Percentiles rank a stretch among this genome's conserved stretches.
These are phyloP conservation scores for Gallinago nigripennis DNA, from an alignment of 2,797 vertebrate genomes.

Conservation along the genomic window DNA sequence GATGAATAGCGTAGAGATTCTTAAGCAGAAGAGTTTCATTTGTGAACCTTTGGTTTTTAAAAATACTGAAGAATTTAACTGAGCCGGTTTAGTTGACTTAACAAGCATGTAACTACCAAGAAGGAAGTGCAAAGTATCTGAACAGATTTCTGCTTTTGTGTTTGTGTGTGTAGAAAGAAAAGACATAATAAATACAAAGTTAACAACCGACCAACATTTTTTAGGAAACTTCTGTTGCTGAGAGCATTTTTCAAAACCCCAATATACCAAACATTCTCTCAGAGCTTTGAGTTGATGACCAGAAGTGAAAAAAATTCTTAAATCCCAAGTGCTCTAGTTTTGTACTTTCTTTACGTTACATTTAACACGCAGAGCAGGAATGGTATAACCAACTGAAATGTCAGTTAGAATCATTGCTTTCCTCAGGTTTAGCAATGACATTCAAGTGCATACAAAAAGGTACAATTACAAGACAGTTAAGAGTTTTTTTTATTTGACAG, in stretches of 20 bases:
- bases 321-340: background rate
- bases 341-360: background rate
- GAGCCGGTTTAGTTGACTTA: background rate
- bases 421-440: background rate
- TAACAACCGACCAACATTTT: background rate
- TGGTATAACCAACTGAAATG: background rate
- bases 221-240: background rate
- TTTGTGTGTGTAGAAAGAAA: background rate
- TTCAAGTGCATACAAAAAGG: background rate
- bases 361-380: background rate
- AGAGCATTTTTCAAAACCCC: background rate
- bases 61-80: background rate
- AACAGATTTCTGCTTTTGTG: background rate
- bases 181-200: background rate
- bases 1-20: background rate
- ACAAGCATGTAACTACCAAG: background rate
- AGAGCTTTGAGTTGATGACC: background rate
- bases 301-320: background rate
- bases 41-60: no score
- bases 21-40: background rate
- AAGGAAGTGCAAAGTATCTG: background rate
- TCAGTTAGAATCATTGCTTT: background rate
- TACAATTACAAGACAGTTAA: background rate
- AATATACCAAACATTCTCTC: background rate
- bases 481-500: background rate